Evolutionary conservation across 1,140 invertebrate genomes (phyloP).

Genomic region (Magallana angulata): DNA sequence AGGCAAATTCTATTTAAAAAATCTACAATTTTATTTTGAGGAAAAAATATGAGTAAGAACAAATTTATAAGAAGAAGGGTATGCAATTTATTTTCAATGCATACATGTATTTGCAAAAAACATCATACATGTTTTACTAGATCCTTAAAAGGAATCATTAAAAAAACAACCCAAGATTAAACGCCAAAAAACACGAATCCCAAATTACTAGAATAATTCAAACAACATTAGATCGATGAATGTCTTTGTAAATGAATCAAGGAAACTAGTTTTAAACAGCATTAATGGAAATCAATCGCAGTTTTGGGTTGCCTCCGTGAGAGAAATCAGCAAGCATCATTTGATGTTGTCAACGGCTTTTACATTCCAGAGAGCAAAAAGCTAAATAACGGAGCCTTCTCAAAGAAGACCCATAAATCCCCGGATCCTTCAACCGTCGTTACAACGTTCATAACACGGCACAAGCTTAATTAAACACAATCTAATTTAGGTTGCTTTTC

Average conservation of each 20-base stretch:
- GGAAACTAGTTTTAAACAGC: conserved; percentile 34
- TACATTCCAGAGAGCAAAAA: conserved; percentile 6
- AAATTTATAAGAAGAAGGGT: too few species aligned
- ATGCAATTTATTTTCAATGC: too few species aligned
- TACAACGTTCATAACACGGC: not conserved
- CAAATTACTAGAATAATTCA: not conserved
- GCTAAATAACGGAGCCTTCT: conserved; percentile 5
- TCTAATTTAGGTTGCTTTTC: conserved; percentile 20
- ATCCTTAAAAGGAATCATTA: too few species aligned
- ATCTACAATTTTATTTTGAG: too few species aligned
- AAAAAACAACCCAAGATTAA: too few species aligned
- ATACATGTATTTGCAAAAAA: too few species aligned
- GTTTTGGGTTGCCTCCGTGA: conserved; percentile 7
- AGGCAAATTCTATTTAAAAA: too few species aligned
- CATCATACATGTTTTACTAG: too few species aligned
- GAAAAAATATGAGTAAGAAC: too few species aligned
- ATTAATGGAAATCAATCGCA: conserved; percentile 34
- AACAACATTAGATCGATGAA: conserved; percentile 18
- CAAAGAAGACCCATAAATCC: conserved; percentile 10
- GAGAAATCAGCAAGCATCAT: conserved; percentile 8
- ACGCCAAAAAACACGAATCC: not conserved
- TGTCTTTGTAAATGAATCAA: conserved; percentile 36
- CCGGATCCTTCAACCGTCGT: conserved; percentile 18
- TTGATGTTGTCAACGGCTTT: conserved; percentile 12
- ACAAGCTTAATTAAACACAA: conserved; percentile 29